Percentiles rank a stretch among this genome's conserved stretches.
Conservation (phyloP, 2,888 invertebrate genomes). For the Hofmannophila pseudospretella region DNA sequence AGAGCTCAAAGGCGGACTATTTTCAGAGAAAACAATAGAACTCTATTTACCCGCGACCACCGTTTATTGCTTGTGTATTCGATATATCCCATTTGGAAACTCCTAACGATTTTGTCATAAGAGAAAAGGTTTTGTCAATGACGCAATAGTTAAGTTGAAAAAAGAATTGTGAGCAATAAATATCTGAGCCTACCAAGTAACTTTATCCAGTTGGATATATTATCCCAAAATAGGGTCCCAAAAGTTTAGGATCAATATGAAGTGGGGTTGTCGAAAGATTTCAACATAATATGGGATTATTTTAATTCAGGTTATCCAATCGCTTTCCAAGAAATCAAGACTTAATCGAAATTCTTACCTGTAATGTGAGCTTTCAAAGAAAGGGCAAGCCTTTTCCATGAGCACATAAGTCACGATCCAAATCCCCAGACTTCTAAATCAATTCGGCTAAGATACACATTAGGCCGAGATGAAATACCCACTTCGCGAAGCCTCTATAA, state of each 20-base stretch:
- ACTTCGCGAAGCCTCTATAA: conserved; percentile 8
- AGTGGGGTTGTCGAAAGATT: too few relatives aligned
- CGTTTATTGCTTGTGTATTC: conserved; percentile 28
- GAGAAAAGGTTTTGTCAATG: not conserved
- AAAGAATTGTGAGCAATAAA: too few relatives aligned
- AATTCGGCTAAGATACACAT: conserved; percentile 7
- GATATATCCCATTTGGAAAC: conserved; percentile 20
- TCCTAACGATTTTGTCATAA: conserved; percentile 18
- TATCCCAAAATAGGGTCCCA: too few relatives aligned
- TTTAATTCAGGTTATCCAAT: too few relatives aligned
- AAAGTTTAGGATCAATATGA: too few relatives aligned
- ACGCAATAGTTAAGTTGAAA: too few relatives aligned
- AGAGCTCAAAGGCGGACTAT: conserved; percentile 19
- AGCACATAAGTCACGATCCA: not conserved
- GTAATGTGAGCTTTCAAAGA: not conserved
- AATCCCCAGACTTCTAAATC: conserved; percentile 1
- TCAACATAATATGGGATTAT: too few relatives aligned
- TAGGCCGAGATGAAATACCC: conserved; percentile 9
- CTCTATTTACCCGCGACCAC: conserved; percentile 28
- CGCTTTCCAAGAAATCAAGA: too few relatives aligned
- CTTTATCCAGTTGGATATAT: too few relatives aligned
- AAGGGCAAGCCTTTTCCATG: not conserved
- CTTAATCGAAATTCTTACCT: too few relatives aligned
- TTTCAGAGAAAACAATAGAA: conserved; percentile 31
- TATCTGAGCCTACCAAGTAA: too few relatives aligned